Base-by-base conservation (phyloP, 2,888 invertebrate species). In the Acrocyrtus sp. region DNA sequence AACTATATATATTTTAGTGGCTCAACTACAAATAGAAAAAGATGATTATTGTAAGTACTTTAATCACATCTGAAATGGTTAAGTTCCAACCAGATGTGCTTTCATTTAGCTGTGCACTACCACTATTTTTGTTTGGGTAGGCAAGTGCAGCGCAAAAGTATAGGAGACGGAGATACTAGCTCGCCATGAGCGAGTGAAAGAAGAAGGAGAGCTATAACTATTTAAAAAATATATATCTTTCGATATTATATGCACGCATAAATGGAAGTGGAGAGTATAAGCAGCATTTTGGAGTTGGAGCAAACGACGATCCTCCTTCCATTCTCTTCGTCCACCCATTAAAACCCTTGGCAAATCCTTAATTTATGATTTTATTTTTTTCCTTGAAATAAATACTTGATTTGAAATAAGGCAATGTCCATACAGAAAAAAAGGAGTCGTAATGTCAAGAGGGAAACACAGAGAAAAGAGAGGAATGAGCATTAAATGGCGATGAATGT, bases 321-420 rank as follows among this genome's bases (percentile, higher is more conserved):
- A 76, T 79, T 79, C 69, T 76, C 74, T 75, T 74, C 74, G 76
- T 76, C 66, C 70, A 73, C 72, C 68, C 69, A 65, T 68, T 65
- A 53, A 54, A 67, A 67, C 68, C 74, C 67, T 74, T 72, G 63
- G 67, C 75, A 75, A 75, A 75, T 75, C 75, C 72, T 39, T 61
- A 75, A 75, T 75, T 72, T 75, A 75, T 75, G 66, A 75, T 66
- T 61, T 68, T 54, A 62, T 61, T 70, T 34, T 34, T 34, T 34
- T 70, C 26, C 48, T 53, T 27, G n/a, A 56, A 56, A 34, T 8
- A 34, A 12, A 47, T 47, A 47, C 47, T 8, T 47, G 51, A 54
- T 15, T 34, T 57, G 41, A 45, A 47, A 56, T 54, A 39, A 56
- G 57, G 56, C 48, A 56, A 48, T 66, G 66, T 57, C 47, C 65